Conservation (phyloP, 2,797 vertebrate species). For the Pseudochirops cupreus region DNA sequence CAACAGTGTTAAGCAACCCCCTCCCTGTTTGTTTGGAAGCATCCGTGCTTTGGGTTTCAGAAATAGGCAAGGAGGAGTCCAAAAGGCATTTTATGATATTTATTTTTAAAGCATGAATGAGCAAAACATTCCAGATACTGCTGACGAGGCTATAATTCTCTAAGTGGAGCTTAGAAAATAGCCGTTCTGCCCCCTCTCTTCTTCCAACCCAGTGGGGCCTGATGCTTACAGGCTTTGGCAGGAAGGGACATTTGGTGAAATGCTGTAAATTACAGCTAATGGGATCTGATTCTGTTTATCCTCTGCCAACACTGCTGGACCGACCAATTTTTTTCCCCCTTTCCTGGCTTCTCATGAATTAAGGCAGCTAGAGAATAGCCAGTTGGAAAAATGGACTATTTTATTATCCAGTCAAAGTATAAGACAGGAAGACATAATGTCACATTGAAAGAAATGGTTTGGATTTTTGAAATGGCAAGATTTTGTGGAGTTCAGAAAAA, state of each 20-base stretch:
- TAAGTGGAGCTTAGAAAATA: constrained; percentile 72
- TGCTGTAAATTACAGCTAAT: constrained; percentile 82
- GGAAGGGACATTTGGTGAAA: constrained; percentile 78
- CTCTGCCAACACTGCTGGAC: constrained; percentile 66
- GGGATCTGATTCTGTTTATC: constrained; percentile 78
- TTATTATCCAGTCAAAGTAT: constrained; percentile 62
- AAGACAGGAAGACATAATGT: constrained; percentile 56
- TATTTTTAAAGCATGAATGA: constrained; percentile 82
- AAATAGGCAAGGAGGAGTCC: constrained; percentile 73
- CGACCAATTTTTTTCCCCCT: constrained; percentile 32
- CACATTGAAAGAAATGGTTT: constrained; percentile 68
- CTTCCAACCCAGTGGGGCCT: constrained; percentile 55
- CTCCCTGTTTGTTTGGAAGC: constrained; percentile 78
- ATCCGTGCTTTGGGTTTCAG: constrained; percentile 76
- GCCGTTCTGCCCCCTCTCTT: constrained; percentile 62
- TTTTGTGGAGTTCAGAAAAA: constrained; percentile 58
- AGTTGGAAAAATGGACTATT: constrained; percentile 71
- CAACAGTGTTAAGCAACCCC: constrained; percentile 75
- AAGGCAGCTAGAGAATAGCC: constrained; percentile 75
- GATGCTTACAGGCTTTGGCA: constrained; percentile 69
- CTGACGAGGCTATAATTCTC: constrained; percentile 77
- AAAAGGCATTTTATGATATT: constrained; percentile 82
- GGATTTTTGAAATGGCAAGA: constrained; percentile 61
- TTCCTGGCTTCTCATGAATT: constrained; percentile 77
- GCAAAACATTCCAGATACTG: constrained; percentile 77